Evolutionary conservation across 2,113 vertebrate genomes (phyloP).

Genomic region (Semnopithecus entellus): DNA sequence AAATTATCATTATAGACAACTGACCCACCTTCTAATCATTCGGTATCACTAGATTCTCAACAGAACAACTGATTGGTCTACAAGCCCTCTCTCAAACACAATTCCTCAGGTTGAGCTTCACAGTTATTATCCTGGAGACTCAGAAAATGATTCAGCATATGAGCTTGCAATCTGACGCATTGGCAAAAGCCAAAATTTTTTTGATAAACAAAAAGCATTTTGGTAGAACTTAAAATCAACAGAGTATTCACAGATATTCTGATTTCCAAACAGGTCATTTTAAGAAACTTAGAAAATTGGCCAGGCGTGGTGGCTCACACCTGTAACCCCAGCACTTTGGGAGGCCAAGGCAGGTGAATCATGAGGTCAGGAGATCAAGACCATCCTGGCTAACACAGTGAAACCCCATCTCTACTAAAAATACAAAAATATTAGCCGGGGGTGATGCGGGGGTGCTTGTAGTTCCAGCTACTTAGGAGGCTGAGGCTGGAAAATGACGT

Average conservation of each 20-base stretch:
- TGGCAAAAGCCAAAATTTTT: constrained; percentile 35
- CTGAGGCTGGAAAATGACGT: too few species aligned
- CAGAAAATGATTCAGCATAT: background rate
- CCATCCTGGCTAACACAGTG: too few species aligned
- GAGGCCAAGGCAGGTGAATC: too few species aligned
- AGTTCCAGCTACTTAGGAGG: too few species aligned
- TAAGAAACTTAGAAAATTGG: constrained; percentile 30
- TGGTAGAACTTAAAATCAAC: constrained; percentile 25
- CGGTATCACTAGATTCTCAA: background rate
- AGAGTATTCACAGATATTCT: background rate
- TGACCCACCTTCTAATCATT: background rate
- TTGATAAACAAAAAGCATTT: constrained; percentile 31
- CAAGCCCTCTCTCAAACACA: background rate
- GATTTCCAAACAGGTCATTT: background rate
- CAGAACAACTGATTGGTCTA: background rate
- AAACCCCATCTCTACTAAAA: too few species aligned
- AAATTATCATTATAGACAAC: background rate
- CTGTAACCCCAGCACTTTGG: too few species aligned
- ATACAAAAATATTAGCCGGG: too few species aligned
- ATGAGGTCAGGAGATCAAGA: too few species aligned
- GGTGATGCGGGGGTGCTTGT: too few species aligned
- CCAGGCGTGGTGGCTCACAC: too few species aligned
- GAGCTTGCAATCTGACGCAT: background rate
- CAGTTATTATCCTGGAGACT: background rate
- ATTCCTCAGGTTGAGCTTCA: background rate